Percentiles rank a stretch among this genome's conserved stretches.
phyloP scores from a whole-genome alignment of 2,113 vertebrate genomes.

The Pholis gunnellus region DNA sequence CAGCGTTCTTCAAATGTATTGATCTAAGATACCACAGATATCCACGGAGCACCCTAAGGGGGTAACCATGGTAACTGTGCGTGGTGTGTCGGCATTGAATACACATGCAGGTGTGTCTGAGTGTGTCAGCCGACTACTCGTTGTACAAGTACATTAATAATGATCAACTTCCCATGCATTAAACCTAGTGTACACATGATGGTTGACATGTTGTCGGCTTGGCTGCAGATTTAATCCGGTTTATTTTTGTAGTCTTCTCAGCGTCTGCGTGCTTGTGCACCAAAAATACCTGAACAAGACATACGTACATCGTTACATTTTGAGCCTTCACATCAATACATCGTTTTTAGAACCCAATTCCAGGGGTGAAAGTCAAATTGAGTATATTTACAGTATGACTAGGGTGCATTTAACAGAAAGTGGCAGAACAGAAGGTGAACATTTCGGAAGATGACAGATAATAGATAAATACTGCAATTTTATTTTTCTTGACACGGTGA shows the following conservation, averaged over 20 bases:
- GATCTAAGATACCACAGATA: conserved; percentile 43
- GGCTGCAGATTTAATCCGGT: not conserved
- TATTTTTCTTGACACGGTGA: too few species aligned
- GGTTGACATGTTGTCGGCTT: not conserved
- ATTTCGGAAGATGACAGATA: too few species aligned
- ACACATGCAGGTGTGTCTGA: not conserved
- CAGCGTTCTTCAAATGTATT: conserved; percentile 36
- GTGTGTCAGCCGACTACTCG: not conserved
- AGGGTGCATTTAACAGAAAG: not conserved
- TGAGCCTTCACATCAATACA: not conserved
- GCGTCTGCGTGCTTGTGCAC: not conserved
- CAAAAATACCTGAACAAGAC: too few species aligned
- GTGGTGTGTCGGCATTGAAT: not conserved
- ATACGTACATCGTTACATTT: not conserved
- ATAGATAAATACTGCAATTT: too few species aligned
- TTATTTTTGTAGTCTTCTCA: not conserved
- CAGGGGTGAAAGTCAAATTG: not conserved
- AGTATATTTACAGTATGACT: not conserved
- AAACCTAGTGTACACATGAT: not conserved
- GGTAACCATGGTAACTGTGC: conserved; percentile 63
- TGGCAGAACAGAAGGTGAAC: not conserved
- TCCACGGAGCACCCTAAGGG: conserved; percentile 9
- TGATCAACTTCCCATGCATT: not conserved
- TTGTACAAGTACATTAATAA: not conserved
- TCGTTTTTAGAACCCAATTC: not conserved